Evolutionary conservation across 2,888 invertebrate species (phyloP), one percentile per base, ranked within the genome.

Genomic region (Neoascia interrupta): DNA sequence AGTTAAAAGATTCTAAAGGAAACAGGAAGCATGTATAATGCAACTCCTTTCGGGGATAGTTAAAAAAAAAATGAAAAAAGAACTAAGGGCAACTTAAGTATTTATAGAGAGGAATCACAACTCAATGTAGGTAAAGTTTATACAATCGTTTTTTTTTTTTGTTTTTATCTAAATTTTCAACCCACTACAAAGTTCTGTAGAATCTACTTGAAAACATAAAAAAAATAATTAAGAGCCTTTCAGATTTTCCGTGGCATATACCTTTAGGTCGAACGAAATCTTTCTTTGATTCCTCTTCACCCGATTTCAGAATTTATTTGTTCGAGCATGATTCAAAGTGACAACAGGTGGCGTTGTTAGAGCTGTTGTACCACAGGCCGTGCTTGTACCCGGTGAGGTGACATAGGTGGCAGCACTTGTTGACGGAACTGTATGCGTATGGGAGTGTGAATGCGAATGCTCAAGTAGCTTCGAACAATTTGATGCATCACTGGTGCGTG

Each of bases 381-480:
- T 68, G 64, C 74, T 82, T 54, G 85, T 82, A 49, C 83, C 85
- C 45, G 86, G 84, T 58, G 84, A 69, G 56, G 83, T 84, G 51
- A 85, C 83, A 63, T 84, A 83, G 70, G 68, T 68, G 74, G 76
- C 69, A 75, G 75, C 74, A 72, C 72, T 81, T 79, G 72, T 81
- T 66, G 81, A 74, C 23, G 81, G 75, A 49, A 69, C 41, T 43
- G 73, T 74, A 47, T 81, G 81, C 64, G 74, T 83, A 74, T 85
- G 86, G 81, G 85, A 84, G 81, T 86, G 84, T 82, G 81, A 81
- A 82, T 86, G 85, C 83, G 84, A 83, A 81, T 88, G 87, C 83
- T 88, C 88, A 84, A 86, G 85, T 81, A 87, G 83, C 75, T 86
- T 85, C 43, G 88, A 88, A 80, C 87, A 87, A 83, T 86, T 88